Evolutionary conservation across 2,113 vertebrate genomes (phyloP).

Genomic region (Spilogale gracilis): DNA sequence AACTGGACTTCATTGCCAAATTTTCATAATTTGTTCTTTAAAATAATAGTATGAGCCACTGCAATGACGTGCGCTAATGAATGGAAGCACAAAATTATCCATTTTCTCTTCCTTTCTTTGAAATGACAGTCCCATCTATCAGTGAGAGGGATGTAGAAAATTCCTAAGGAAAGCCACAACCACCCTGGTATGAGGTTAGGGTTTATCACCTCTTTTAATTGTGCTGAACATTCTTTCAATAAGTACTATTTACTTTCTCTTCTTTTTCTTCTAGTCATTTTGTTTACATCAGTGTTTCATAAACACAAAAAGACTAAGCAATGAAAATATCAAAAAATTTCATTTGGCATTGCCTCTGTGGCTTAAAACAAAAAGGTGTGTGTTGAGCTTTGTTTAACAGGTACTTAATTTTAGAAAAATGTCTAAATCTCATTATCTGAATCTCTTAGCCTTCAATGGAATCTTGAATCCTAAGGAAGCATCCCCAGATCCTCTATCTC

Average conservation of each 20-base stretch:
- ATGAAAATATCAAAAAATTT: background rate
- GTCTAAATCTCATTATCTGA: background rate
- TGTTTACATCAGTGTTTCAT: background rate
- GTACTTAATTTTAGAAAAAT: background rate
- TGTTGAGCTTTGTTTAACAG: background rate
- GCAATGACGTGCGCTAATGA: background rate
- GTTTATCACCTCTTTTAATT: background rate
- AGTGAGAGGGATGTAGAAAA: background rate
- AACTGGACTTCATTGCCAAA: conserved; percentile 6
- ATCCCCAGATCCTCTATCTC: background rate
- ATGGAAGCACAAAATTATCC: background rate
- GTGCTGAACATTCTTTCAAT: background rate
- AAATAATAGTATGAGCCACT: conserved; percentile 1
- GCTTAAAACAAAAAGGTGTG: background rate
- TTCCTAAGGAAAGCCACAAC: background rate
- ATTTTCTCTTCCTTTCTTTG: conserved; percentile 9
- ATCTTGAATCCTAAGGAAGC: background rate
- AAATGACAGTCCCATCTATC: background rate
- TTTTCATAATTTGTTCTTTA: conserved; percentile 21
- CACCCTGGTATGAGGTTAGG: background rate
- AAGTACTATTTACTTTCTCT: background rate
- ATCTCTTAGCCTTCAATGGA: background rate
- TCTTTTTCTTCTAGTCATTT: background rate
- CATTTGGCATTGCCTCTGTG: background rate
- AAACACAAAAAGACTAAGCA: background rate